Base-by-base conservation (phyloP, 2,113 vertebrate species). In the Tachysurus vachellii region DNA sequence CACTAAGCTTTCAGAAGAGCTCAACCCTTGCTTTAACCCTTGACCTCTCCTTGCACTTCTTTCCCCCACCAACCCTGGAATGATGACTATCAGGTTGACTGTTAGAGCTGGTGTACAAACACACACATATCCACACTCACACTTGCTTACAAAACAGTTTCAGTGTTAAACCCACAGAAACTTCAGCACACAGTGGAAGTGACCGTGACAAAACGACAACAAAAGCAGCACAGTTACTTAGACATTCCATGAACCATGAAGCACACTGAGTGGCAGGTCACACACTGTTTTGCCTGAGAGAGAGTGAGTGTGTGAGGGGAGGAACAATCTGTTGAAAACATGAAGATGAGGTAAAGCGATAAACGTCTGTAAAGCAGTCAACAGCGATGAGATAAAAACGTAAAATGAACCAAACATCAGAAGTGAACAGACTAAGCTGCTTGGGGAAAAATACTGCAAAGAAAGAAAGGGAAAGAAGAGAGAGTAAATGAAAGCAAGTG, bases 1-100 rank as follows among this genome's bases (percentile, higher is more conserved):
- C 66, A 59, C 71, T 64, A 42, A 61, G 5, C 47, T 9, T 4
- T 28, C 3, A 14, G 9, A 77, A 76, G 16, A 36, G 31, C 50
- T n/a, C 61, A 70, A 28, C 50, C n/a, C n/a, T n/a, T 54, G 50
- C 9, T 54, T 71, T 71, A 28, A 61, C 79, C 36, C 28, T 79
- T 21, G 70, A 61, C 64, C 68, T 89, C 76, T 83, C n/a, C 53
- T 42, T 85, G 64, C 16, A 61, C 82, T 83, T 73, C 82, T 61
- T 59, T 28, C 14, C 42, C 7, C 61, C 61, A 53, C 13, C 61
- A 53, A 12, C 21, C 21, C 31, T 81, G 79, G 79, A 59, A 81
- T 76, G 70, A 87, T 50, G 42, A 9, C 36, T 36, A 80, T 87
- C 90, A 54, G 84, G 91, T 92, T 59, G 57, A 59, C 59, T 57